A percentile compares a stretch with the other conserved stretches of the same genome.
Conservation (phyloP, 2,113 vertebrate genomes). For the Nothocercus julius region DNA sequence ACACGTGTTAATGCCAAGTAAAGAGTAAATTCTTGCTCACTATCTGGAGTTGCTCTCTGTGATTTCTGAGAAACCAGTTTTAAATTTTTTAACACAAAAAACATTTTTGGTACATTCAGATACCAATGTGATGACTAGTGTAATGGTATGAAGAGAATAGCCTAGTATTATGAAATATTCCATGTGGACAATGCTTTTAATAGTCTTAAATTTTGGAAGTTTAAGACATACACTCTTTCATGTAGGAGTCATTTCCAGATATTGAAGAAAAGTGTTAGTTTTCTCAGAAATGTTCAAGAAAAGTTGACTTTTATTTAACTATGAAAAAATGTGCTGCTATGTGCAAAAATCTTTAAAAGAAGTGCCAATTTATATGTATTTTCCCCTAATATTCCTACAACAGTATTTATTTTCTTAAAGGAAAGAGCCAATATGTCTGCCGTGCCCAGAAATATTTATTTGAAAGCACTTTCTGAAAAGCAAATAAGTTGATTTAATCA, state of each 20-base stretch:
- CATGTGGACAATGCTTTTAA: conserved; percentile 22
- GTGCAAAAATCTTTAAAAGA: conserved; percentile 67
- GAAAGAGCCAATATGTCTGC: conserved; percentile 44
- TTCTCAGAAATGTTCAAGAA: conserved; percentile 71
- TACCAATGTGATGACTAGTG: background rate
- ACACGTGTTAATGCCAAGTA: background rate
- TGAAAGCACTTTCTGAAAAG: conserved; percentile 32
- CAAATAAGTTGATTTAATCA: conserved; percentile 57
- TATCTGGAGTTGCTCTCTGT: background rate
- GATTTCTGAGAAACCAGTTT: background rate
- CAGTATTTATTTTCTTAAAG: conserved; percentile 67
- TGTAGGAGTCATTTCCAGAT: conserved; percentile 67
- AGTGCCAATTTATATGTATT: conserved; percentile 61
- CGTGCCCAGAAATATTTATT: conserved; percentile 58
- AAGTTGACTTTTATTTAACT: conserved; percentile 67
- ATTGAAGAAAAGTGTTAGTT: conserved; percentile 69
- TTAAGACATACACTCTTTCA: conserved; percentile 19
- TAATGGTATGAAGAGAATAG: background rate
- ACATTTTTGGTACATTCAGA: background rate
- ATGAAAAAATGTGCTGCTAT: conserved; percentile 71
- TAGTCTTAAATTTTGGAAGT: conserved; percentile 1
- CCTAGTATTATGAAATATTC: conserved; percentile 14
- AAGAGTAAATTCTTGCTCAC: background rate
- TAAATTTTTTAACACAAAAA: background rate
- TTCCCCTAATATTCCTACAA: conserved; percentile 63